Conservation (phyloP, 64 coral and sea anemone species). For the Astreopora myriophthalma region DNA sequence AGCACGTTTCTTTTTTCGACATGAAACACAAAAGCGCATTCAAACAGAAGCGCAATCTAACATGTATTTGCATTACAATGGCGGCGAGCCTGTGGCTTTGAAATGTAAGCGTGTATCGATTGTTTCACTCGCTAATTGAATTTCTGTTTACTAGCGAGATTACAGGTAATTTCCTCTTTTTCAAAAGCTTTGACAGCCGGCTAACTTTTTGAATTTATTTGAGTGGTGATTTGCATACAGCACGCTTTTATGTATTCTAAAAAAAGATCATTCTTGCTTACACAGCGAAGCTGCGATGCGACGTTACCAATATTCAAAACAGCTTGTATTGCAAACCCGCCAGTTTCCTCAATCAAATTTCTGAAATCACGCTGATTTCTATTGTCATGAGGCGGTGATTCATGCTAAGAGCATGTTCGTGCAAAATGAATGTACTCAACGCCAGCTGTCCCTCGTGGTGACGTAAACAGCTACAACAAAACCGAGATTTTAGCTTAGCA, state of each 20-base stretch:
- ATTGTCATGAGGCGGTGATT: background rate
- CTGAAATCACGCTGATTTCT: background rate
- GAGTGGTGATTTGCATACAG: constrained; percentile 31
- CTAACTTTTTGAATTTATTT: background rate
- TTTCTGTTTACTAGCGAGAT: constrained; percentile 56
- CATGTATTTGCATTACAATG: constrained; percentile 23
- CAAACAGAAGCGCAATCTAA: background rate
- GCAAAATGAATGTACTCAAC: constrained; percentile 18
- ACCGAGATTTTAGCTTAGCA: background rate
- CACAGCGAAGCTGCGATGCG: background rate
- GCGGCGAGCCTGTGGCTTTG: background rate
- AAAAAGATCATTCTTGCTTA: background rate
- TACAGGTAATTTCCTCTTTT: constrained; percentile 55
- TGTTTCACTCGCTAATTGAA: constrained; percentile 28
- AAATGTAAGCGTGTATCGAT: constrained; percentile 28
- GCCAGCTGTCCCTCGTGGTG: constrained; percentile 30
- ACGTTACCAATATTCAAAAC: background rate
- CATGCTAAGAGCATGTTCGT: background rate
- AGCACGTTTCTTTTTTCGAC: constrained; percentile 6
- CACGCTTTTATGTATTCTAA: background rate
- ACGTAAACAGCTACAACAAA: constrained; percentile 40
- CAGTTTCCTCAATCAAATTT: background rate
- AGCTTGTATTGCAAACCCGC: background rate
- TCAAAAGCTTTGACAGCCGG: constrained; percentile 51
- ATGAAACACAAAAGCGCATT: background rate